These are phyloP conservation scores for Drosophila prolongata DNA, from an alignment of 2,888 invertebrate genomes.

Conservation along the genomic window DNA sequence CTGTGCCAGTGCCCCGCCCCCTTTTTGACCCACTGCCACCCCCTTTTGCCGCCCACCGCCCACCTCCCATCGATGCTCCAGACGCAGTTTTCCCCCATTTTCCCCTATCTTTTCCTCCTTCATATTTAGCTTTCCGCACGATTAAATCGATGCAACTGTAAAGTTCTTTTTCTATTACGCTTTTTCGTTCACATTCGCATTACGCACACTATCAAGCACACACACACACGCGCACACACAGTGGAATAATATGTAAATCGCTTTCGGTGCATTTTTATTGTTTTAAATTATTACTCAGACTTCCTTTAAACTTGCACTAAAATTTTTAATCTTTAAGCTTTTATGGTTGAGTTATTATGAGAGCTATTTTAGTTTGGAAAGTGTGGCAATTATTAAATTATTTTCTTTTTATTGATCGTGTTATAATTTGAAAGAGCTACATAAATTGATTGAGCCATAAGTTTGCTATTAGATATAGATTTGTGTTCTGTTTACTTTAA, in stretches of 20 bases:
- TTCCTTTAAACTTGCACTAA: neutral
- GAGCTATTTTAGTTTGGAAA: neutral
- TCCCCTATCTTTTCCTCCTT: constrained; percentile 23
- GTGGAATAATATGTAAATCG: constrained; percentile 30
- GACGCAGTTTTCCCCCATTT: constrained; percentile 47
- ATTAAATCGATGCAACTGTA: constrained; percentile 82
- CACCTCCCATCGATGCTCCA: constrained; percentile 47
- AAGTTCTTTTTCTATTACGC: constrained; percentile 77
- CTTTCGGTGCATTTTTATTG: constrained; percentile 11
- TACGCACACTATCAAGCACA: constrained; percentile 61
- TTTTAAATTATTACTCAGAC: neutral
- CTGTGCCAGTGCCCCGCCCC: constrained; percentile 33
- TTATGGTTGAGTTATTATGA: neutral
- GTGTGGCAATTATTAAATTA: neutral
- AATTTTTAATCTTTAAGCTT: neutral
- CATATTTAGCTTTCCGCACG: constrained; percentile 81
- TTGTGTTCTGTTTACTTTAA: too few relatives aligned
- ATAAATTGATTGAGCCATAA: too few relatives aligned
- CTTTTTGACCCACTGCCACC: constrained; percentile 19
- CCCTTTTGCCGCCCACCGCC: neutral
- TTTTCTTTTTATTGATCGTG: neutral
- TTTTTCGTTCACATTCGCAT: constrained; percentile 54
- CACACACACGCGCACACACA: constrained; percentile 14
- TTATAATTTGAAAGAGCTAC: too few relatives aligned
- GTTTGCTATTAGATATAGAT: too few relatives aligned